Conservation (phyloP, 1,140 invertebrate genomes). For the Araneus ventricosus region DNA sequence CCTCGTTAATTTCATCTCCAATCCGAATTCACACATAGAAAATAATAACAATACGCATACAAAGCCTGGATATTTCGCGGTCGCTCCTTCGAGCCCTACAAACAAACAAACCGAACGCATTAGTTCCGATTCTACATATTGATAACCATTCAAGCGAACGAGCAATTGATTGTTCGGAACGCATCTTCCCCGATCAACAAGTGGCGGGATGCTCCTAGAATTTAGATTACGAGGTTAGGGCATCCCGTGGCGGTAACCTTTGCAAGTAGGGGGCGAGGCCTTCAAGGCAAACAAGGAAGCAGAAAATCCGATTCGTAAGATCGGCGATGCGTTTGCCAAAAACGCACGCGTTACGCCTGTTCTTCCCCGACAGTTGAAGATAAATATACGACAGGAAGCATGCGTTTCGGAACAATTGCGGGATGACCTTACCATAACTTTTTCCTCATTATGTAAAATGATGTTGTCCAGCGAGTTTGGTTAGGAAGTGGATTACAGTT, state of each 20-base stretch:
- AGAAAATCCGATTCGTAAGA: slow-evolving; percentile 21
- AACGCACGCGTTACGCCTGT: background rate
- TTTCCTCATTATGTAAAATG: slow-evolving; percentile 8
- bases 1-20: too few species aligned
- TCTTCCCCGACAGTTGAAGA: background rate
- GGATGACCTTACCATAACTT: slow-evolving; percentile 10
- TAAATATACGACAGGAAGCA: slow-evolving; percentile 22
- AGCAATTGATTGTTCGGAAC: background rate
- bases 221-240: slow-evolving; percentile 21
- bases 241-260: background rate
- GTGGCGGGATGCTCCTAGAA: background rate
- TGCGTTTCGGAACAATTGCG: background rate
- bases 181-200: background rate
- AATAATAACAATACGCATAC: background rate
- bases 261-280: background rate
- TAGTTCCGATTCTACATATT: background rate
- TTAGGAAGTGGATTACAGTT: background rate
- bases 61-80: background rate
- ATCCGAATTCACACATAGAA: too few species aligned
- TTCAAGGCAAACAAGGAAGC: background rate
- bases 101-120: background rate
- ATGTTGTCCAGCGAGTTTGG: background rate
- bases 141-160: background rate
- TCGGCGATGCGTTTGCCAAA: background rate
- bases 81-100: background rate